phyloP scores from a whole-genome alignment of 1,140 invertebrate species.

The Chelonus insularis region DNA sequence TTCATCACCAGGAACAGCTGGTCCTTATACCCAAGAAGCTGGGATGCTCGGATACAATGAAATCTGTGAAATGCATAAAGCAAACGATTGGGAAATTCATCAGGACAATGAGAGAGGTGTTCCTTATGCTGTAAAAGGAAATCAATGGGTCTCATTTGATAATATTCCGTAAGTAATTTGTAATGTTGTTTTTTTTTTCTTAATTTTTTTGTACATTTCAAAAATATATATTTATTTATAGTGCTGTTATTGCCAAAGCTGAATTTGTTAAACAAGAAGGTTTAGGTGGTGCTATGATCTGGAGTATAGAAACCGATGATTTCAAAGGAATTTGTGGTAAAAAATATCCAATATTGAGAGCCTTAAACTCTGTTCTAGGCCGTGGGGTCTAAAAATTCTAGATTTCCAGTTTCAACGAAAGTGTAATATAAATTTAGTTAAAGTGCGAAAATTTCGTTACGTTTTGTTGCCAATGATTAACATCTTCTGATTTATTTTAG shows the following conservation, averaged over 20 bases:
- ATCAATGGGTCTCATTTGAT: conserved; percentile 84
- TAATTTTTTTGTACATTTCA: too few relatives aligned
- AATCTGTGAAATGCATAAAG: conserved; percentile 32
- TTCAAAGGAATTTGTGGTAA: conserved; percentile 43
- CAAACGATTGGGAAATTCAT: background rate
- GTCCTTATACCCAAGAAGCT: conserved; percentile 55
- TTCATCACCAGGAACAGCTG: conserved; percentile 42
- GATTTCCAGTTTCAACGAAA: too few relatives aligned
- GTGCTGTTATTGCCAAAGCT: conserved; percentile 20
- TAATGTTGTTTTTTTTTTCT: too few relatives aligned
- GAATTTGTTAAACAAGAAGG: conserved; percentile 22
- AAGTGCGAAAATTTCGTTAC: too few relatives aligned
- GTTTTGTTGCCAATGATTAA: too few relatives aligned
- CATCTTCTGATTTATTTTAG: too few relatives aligned
- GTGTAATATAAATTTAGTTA: too few relatives aligned
- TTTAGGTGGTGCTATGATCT: conserved; percentile 65
- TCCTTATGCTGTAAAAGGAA: conserved; percentile 71
- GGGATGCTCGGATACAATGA: conserved; percentile 57
- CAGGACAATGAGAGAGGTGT: background rate
- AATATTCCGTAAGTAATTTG: conserved; percentile 57
- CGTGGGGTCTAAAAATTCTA: background rate
- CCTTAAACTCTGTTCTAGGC: conserved; percentile 10
- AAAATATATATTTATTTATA: too few relatives aligned
- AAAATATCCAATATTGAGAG: conserved; percentile 26
- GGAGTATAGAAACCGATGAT: conserved; percentile 68